Conservation (phyloP, 2,113 vertebrate species). For the Eira barbara region DNA sequence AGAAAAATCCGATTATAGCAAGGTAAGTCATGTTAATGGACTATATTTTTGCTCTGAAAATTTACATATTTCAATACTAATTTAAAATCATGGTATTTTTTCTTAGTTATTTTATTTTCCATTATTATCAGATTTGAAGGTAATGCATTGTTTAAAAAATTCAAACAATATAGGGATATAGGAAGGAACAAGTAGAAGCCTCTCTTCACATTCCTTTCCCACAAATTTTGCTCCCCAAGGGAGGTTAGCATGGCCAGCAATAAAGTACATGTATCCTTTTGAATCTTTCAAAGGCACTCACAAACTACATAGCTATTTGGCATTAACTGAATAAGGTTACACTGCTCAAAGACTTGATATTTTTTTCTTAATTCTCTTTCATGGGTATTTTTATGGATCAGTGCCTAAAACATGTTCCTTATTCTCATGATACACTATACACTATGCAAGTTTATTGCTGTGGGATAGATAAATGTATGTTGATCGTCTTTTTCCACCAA, state of each 20-base stretch:
- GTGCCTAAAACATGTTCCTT: background rate
- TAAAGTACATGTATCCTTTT: fast-evolving
- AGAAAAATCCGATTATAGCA: background rate
- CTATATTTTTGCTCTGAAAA: background rate
- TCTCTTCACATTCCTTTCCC: fast-evolving
- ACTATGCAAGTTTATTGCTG: background rate
- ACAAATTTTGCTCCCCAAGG: fast-evolving
- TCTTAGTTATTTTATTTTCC: background rate
- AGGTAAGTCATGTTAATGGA: conserved; percentile 34
- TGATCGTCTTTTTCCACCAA: background rate
- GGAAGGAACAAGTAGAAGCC: background rate
- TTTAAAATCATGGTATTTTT: background rate
- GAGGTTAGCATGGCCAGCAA: too few species aligned
- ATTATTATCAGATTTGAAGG: background rate
- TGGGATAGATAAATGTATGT: background rate
- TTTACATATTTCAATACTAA: background rate
- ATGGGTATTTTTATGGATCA: background rate
- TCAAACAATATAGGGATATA: background rate
- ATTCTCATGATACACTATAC: background rate
- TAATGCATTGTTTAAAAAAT: background rate
- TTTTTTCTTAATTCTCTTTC: background rate
- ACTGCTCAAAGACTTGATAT: background rate
- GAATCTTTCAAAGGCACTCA: background rate
- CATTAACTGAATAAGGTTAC: background rate
- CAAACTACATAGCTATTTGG: fast-evolving